phyloP scores from a whole-genome alignment of 2,797 vertebrate genomes.

The Sebastes itinus region DNA sequence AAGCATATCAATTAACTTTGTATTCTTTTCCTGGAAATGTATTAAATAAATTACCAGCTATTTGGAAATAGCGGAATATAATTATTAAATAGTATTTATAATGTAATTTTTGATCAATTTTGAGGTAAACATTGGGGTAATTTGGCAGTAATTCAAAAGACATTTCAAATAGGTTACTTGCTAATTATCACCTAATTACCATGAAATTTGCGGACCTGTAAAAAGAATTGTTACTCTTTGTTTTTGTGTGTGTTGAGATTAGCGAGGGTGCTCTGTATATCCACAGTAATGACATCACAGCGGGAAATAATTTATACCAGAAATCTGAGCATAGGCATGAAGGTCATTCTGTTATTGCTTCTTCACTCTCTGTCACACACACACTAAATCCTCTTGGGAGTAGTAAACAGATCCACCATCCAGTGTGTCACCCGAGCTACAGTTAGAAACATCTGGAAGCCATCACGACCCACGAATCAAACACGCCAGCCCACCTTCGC shows the following conservation, averaged over 20 bases:
- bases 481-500: conserved; percentile 14
- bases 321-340: conserved; percentile 32
- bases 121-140: no score
- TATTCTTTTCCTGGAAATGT: no score
- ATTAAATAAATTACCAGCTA: no score
- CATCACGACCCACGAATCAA: conserved; percentile 42
- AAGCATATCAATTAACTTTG: no score
- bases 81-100: no score
- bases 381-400: not conserved
- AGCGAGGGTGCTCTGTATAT: conserved; percentile 4
- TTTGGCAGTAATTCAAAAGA: no score
- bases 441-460: conserved; percentile 54
- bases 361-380: conserved; percentile 7
- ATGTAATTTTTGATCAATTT: fast-evolving
- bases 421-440: conserved; percentile 6
- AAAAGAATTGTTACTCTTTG: no score
- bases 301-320: conserved; percentile 39
- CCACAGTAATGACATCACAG: conserved; percentile 36
- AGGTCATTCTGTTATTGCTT: conserved; percentile 48
- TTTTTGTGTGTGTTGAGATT: conserved; percentile 28
- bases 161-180: no score
- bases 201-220: no score
- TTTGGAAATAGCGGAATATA: no score
- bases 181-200: no score
- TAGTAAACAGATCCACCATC: conserved; percentile 25